phyloP scores from a whole-genome alignment of 2,113 vertebrate species.

The Ptilorrhoa leucosticta region DNA sequence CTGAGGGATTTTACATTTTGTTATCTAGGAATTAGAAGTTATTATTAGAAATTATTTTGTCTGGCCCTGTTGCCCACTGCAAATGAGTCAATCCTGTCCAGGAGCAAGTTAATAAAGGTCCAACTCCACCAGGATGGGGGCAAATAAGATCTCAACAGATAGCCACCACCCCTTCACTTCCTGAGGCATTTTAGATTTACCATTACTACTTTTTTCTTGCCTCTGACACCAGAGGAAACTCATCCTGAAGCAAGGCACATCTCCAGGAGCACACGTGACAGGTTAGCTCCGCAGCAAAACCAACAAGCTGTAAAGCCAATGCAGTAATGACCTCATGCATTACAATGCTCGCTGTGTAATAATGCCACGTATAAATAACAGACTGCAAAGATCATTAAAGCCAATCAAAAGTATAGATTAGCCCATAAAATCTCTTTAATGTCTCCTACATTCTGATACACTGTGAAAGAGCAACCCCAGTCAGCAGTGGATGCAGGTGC shows the following conservation, averaged over 20 bases:
- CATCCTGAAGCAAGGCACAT: not conserved
- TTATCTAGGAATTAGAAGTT: not conserved
- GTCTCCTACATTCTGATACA: not conserved
- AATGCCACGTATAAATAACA: not conserved
- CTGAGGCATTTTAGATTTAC: not conserved
- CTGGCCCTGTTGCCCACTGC: not conserved
- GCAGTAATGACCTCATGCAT: not conserved
- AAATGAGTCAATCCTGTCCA: not conserved
- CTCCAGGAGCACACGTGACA: not conserved
- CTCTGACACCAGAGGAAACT: not conserved
- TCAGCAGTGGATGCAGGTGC: not conserved
- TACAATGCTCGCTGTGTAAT: not conserved
- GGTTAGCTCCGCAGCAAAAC: not conserved
- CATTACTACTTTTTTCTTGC: not conserved
- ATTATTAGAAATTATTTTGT: not conserved
- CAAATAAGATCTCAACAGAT: not conserved
- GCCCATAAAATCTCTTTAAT: not conserved
- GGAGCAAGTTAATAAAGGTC: not conserved
- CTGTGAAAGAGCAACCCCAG: not conserved
- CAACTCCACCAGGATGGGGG: not conserved
- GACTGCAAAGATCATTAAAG: slow-evolving; percentile 36
- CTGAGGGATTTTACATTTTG: not conserved
- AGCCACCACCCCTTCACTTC: not conserved
- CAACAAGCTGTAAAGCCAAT: not conserved
- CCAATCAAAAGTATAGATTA: slow-evolving; percentile 46